Base-by-base conservation (phyloP, 2,888 invertebrate genomes). In the Lottia scabra region DNA sequence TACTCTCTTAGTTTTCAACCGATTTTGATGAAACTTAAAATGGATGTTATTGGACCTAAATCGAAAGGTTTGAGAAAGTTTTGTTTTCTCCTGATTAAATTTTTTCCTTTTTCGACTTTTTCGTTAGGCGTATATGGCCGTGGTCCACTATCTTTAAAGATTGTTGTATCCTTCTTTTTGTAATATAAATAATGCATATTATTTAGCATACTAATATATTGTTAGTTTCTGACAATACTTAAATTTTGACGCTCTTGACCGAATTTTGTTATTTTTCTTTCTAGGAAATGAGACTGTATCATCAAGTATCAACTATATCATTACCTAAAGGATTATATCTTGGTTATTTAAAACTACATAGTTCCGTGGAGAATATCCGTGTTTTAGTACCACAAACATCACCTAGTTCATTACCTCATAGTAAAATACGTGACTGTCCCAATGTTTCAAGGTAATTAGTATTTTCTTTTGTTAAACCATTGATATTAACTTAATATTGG, bases 291-390 rank as follows among this genome's bases (percentile, higher is more conserved):
- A 91, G 93, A 63, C 89, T 91, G 44, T 94, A 94, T 88, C 93
- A 93, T 82, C 93, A 96, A 92, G 94, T 94, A 65, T 96, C 96
- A 72, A 93, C 94, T 77, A 93, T 95, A 70, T 94, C 94, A 83
- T 90, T 99, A 67, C 92, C 94, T 1, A 93, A 94, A 44, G 99
- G 99, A 0, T 92, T 99, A 27, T 99, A 99, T 91, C 91, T 99
- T 80, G 96, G 98, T 56, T 99, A 98, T 90, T 91, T 99, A 78
- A 98, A 99, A 90, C 94, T 99, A 92, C 96, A 97, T 88, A 96
- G 96, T 81, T 97, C 98, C 1, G 96, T 99, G 71, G 98, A 98
- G 89, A 93, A 96, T 75, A 95, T 98, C 65, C 94, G 96, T 84
- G 94, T 99, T 13, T 94, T 99, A 65, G 98, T 98, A 30, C 96